phyloP scores from a whole-genome alignment of 2,888 invertebrate species.

The Trachelus troglodyta region DNA sequence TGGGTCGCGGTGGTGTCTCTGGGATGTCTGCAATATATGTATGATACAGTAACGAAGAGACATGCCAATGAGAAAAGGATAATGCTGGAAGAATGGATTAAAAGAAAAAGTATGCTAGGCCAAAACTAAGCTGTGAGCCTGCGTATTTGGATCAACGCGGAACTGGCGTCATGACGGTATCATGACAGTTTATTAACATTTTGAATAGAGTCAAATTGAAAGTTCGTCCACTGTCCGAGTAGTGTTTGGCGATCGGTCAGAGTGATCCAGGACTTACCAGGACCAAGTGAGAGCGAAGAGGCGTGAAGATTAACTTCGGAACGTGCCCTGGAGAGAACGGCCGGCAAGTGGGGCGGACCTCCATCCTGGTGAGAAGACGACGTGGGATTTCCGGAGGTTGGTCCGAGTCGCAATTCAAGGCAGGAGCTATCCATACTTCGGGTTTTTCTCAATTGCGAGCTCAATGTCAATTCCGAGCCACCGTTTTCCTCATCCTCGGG shows the following conservation, averaged over 20 bases:
- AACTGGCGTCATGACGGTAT: no score
- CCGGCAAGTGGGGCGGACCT: conserved; percentile 72
- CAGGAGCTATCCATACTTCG: conserved; percentile 91
- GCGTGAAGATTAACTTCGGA: conserved; percentile 88
- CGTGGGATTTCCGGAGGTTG: conserved; percentile 40
- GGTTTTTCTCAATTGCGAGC: conserved; percentile 85
- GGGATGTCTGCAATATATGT: conserved; percentile 47
- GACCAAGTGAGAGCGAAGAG: conserved; percentile 76
- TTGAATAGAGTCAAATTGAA: no score
- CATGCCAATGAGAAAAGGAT: no score
- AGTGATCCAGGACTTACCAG: conserved; percentile 67
- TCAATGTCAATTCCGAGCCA: conserved; percentile 81
- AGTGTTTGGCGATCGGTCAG: no score
- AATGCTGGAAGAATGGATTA: no score
- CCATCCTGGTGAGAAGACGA: conserved; percentile 73
- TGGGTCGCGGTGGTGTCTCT: conserved; percentile 71
- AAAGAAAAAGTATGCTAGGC: neutral
- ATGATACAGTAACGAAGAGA: no score
- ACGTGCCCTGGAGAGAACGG: conserved; percentile 82
- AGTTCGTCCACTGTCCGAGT: no score
- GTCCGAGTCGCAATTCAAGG: conserved; percentile 76
- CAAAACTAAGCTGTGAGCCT: neutral
- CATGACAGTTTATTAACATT: no score
- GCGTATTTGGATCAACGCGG: no score
- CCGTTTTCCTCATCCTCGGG: conserved; percentile 79